Evolutionary conservation across 2,888 invertebrate genomes (phyloP), one percentile per base, ranked within the genome.

Genomic region (Platypus cylindrus): DNA sequence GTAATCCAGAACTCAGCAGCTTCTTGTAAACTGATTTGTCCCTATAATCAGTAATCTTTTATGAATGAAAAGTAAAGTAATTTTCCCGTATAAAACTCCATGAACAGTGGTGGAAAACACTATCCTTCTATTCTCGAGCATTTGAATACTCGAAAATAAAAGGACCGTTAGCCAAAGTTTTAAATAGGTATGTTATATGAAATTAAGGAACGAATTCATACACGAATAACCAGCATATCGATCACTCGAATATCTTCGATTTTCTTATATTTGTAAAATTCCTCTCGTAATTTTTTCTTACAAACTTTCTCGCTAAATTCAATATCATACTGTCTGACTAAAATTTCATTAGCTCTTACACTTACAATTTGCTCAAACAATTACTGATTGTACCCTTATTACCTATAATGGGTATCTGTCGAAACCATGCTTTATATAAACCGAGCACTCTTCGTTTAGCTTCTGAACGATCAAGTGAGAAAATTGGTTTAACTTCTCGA

Each of bases 401-500:
- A 50, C 91, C 75, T 52, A 91, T 70, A 58, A 78, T 78, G 4
- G 93, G 91, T 43, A 90, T 70, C 63, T 91, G 86, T 45, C 93
- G 77, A 62, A 83, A 87, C 90, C 93, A 94, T 36, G 90, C 80
- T 65, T 82, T 89, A 62, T 94, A 94, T 34, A 94, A 68, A 59
- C 75, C 82, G 5, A 91, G 56, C 1, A 85, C 91, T 59, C 89
- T 71, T 53, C 71, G 70, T 50, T 73, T 75, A 2, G 91, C 89
- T 59, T 93, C 90, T 2, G 61, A 65, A 28, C 64, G 65, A 57
- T 78, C 78, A 33, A 78, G 50, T 2, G 93, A 94, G 43, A 94
- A 67, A 51, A 94, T 70, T 24, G 93, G 91, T 55, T 78, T 80
- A 15, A 85, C 91, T 61, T 77, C 76, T 53, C 74, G 73, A 29